Conservation (phyloP, 2,888 invertebrate genomes). For the Tuta absoluta region DNA sequence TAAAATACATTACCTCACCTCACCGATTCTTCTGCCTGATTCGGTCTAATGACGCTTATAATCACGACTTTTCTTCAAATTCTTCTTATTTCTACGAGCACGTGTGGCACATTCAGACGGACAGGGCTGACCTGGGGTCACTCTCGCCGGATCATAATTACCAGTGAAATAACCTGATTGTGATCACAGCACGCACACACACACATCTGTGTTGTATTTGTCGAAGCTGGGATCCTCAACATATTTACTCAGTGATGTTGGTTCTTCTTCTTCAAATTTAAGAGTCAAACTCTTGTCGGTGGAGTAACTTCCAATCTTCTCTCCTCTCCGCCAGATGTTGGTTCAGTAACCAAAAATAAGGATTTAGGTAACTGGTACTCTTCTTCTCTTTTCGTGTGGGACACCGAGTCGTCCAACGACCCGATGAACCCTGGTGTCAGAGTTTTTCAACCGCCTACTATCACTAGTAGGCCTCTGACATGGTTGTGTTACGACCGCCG, state of each 20-base stretch:
- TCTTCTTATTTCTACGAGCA: constrained; percentile 46
- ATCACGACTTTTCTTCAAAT: constrained; percentile 48
- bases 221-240: constrained; percentile 55
- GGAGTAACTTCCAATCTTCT: too few relatives aligned
- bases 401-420: too few relatives aligned
- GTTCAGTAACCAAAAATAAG: too few relatives aligned
- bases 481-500: too few relatives aligned
- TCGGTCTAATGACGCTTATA: constrained; percentile 54
- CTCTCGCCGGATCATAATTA: constrained; percentile 79
- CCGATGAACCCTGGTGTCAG: too few relatives aligned
- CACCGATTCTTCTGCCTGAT: not conserved
- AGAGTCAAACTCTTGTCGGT: too few relatives aligned
- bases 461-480: too few relatives aligned
- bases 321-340: too few relatives aligned
- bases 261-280: too few relatives aligned
- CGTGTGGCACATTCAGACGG: constrained; percentile 62
- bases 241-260: not conserved
- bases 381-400: too few relatives aligned
- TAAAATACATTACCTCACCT: not conserved
- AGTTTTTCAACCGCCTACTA: too few relatives aligned
- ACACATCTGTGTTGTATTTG: constrained; percentile 54
- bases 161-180: constrained; percentile 81
- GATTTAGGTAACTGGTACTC: too few relatives aligned
- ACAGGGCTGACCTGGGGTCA: constrained; percentile 68
- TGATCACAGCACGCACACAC: constrained; percentile 77